phyloP scores from a whole-genome alignment of 2,888 invertebrate genomes.

The Torymus tubicola region DNA sequence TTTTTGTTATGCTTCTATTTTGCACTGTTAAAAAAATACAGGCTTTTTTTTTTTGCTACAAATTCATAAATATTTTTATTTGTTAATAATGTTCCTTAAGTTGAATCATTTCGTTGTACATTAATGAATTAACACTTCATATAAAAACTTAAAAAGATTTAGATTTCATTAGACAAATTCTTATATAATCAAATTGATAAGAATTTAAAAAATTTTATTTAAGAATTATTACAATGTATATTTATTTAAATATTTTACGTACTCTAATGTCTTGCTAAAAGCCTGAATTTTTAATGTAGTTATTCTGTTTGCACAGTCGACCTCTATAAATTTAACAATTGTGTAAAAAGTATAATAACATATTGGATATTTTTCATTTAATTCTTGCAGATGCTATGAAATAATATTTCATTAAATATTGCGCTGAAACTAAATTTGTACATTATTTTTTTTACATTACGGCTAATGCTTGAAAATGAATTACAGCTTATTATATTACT shows the following conservation, averaged over 20 bases:
- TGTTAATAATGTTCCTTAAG: not conserved
- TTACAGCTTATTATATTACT: not conserved
- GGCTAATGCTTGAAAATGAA: not conserved
- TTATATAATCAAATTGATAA: too few species aligned
- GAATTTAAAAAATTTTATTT: too few species aligned
- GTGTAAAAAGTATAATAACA: not conserved
- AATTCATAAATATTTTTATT: not conserved
- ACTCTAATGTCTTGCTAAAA: not conserved
- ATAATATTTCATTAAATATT: not conserved
- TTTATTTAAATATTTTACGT: too few species aligned
- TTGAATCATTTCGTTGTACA: not conserved
- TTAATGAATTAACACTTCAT: not conserved
- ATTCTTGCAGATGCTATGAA: not conserved
- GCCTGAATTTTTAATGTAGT: slow-evolving; percentile 10
- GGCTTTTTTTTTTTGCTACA: not conserved
- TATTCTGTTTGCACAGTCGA: slow-evolving; percentile 38
- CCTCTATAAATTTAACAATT: not conserved
- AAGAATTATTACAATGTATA: too few species aligned
- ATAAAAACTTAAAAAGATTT: slow-evolving; percentile 10
- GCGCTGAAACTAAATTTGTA: not conserved
- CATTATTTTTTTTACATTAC: too few species aligned
- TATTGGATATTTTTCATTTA: too few species aligned
- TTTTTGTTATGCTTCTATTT: slow-evolving; percentile 36
- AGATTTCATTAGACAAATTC: not conserved
- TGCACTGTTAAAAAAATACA: slow-evolving; percentile 16